phyloP scores from a whole-genome alignment of 2,797 vertebrate species.

The Syncerus caffer region DNA sequence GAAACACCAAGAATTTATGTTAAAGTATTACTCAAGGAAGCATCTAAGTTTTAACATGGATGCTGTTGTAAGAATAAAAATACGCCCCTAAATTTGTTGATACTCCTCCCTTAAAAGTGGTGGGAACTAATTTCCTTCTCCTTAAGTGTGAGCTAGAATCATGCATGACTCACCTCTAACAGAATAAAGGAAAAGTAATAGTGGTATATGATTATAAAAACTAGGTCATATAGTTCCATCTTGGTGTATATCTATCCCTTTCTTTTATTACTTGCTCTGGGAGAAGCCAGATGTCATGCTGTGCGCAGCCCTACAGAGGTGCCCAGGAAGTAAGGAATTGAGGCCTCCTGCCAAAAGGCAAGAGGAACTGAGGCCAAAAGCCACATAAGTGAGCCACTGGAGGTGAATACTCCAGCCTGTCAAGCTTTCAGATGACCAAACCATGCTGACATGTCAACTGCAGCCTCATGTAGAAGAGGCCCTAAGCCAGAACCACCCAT shows the following conservation, averaged over 20 bases:
- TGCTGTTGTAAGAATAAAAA: neutral
- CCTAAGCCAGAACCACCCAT: neutral
- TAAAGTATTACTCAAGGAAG: neutral
- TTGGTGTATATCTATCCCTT: neutral
- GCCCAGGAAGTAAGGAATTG: neutral
- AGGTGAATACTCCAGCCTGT: neutral
- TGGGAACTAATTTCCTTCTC: neutral
- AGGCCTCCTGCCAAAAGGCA: neutral
- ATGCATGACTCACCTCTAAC: neutral
- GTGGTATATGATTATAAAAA: neutral
- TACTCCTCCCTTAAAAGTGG: neutral
- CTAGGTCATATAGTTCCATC: neutral
- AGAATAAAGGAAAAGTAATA: constrained; percentile 21
- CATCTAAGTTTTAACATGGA: constrained; percentile 14
- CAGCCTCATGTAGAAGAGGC: neutral
- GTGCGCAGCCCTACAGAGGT: neutral
- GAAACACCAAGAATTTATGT: neutral
- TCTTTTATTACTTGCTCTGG: neutral
- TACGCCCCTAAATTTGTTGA: neutral
- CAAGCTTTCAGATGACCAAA: neutral
- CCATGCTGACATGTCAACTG: neutral
- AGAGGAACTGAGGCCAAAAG: neutral
- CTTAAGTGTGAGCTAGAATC: neutral
- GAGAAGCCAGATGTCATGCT: neutral
- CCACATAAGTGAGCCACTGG: neutral